Evolutionary conservation across 2,797 vertebrate species (phyloP).

Genomic region (Pipistrellus nathusii): DNA sequence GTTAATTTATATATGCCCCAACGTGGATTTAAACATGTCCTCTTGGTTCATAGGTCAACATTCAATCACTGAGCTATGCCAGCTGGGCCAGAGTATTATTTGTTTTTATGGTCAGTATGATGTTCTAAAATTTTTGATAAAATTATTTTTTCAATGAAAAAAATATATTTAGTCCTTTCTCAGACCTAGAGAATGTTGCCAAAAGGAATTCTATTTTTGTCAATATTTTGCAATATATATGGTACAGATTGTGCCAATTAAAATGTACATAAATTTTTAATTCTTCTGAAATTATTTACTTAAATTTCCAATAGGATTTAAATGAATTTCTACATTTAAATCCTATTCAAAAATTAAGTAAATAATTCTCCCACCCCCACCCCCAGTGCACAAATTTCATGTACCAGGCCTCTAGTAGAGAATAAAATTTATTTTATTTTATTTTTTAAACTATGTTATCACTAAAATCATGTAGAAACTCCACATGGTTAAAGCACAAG

Average conservation of each 20-base stretch:
- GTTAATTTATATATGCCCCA: too few relatives aligned
- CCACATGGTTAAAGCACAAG: too few relatives aligned
- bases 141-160: background rate
- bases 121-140: background rate
- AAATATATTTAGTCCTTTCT: background rate
- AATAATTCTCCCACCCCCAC: too few relatives aligned
- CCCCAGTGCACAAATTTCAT: too few relatives aligned
- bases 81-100: background rate
- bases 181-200: background rate
- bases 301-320: background rate
- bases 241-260: background rate
- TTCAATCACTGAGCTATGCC: too few relatives aligned
- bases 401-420: too few relatives aligned
- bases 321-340: background rate
- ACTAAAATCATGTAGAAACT: too few relatives aligned
- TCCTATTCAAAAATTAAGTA: too few relatives aligned
- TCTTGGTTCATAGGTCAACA: too few relatives aligned
- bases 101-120: background rate
- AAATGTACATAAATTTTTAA: background rate
- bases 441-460: too few relatives aligned
- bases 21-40: too few relatives aligned
- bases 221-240: background rate
- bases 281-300: background rate
- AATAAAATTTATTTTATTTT: too few relatives aligned
- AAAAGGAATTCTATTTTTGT: background rate